These are phyloP conservation scores for Nasonia oneida DNA, from an alignment of 2,888 invertebrate genomes.

Conservation along the genomic window DNA sequence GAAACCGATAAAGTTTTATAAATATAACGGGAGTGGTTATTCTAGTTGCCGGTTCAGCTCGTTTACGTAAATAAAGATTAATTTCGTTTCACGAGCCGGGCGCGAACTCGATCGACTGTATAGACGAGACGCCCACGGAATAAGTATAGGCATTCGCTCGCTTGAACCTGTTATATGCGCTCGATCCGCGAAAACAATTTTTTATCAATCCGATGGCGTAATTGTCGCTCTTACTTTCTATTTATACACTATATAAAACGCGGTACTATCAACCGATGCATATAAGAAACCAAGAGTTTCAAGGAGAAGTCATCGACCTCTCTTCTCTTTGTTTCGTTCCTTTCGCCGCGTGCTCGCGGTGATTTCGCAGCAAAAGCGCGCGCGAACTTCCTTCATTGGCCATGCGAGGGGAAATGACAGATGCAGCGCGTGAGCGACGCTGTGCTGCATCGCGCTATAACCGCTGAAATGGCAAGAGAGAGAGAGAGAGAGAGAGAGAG, in stretches of 20 bases:
- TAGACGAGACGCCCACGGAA: background rate
- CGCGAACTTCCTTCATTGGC: conserved; percentile 30
- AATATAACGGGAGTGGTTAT: conserved; percentile 13
- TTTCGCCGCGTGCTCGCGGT: background rate
- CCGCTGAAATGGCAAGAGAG: background rate
- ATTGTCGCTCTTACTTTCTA: background rate
- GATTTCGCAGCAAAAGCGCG: background rate
- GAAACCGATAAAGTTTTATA: background rate
- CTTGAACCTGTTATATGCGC: conserved; percentile 18
- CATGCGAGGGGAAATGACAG: conserved; percentile 39
- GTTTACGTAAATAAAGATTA: conserved; percentile 12
- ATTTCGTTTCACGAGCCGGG: background rate
- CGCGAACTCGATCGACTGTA: conserved; percentile 19
- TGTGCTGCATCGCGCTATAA: background rate
- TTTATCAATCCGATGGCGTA: background rate
- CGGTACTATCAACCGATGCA: no score
- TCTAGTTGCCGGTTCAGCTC: background rate
- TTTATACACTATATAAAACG: background rate
- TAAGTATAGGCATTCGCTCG: background rate
- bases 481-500: background rate
- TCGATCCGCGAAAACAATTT: background rate
- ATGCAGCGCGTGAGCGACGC: background rate
- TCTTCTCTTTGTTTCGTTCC: background rate
- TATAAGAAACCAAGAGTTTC: no score
- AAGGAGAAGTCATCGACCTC: background rate